Base-by-base conservation (phyloP, 2,797 vertebrate genomes). In the Dendrocincla tyrannina region DNA sequence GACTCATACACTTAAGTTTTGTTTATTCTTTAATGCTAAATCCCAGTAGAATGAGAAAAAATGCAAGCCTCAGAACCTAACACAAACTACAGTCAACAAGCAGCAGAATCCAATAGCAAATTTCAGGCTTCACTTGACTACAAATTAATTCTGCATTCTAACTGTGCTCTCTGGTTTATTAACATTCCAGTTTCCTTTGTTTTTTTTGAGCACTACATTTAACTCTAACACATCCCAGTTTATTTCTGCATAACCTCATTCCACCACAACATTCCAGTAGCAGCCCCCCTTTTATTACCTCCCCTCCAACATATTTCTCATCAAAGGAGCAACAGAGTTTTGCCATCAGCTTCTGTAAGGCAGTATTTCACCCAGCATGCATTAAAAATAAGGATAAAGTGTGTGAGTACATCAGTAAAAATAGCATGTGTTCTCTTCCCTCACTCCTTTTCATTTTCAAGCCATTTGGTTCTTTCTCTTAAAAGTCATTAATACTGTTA, bases 61-160 rank as follows among this genome's bases (percentile, higher is more conserved):
- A 66, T n/a, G 2, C 35, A 59, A 77, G 15, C 32, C 44, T 88
- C 32, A 74, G 81, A 90, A 80, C 25, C 39, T 58, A 41, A 81
- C 30, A 79, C n/a, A 86, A 88, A 73, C 64, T 47, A 35, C 49
- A 78, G 44, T 83, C 79, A 96, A 89, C 86, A 96, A 92, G 73
- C 85, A 93, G 79, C 39, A 44, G 53, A 95, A 95, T 84, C 63
- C 93, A 85, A 64, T 64, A 88, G 75, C 49, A 96, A 81, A 96
- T 96, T 91, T 96, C 81, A 96, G 67, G 95, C 92, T 96, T 94
- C 93, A 55, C 66, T 96, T 96, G 78, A 69, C 82, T 88, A 77
- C 91, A 92, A 86, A 91, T 96, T 96, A 96, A 96, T 96, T 96
- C 89, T 94, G 91, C 89, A 89, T 96, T 96, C 89, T 92, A 92